Base-by-base conservation (phyloP, 2,113 vertebrate genomes). In the Malurus melanocephalus region DNA sequence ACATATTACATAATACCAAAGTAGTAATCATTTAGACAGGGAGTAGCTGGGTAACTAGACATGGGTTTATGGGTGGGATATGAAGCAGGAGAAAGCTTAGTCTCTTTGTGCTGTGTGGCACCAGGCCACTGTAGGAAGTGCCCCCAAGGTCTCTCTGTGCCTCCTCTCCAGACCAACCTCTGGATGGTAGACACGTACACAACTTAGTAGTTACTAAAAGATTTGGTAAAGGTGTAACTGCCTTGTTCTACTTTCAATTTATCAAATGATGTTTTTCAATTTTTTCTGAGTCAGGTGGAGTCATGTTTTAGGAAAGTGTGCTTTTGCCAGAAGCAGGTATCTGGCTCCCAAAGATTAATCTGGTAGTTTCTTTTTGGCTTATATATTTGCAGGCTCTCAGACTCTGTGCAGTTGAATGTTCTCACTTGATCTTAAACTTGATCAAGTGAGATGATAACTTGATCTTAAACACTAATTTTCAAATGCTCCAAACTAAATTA, bases 151-250 rank as follows among this genome's bases (percentile, higher is more conserved):
- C 7, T 30, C 21, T 45, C 28, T 71, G 3, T 45, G 22, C 28
- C 49, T 26, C 27, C 6, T 15, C 7, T 67, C 16, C 35, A 67
- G 30, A 30, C 10, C 8, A 1, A 51, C 46, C 12, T 61, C 23
- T 61, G 32, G 1, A 4, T 38, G 12, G 14, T 69, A 69, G 11
- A 11, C 1, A 0, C 51, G 35, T 21, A 33, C 7, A 30, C 28
- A 64, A 4, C 12, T 43, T 48, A 53, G 42, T 19, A 55, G 19
- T 72, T 65, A 11, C 22, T 53, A 2, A 61, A 64, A 61, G 17
- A 22, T 85, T 68, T 73, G 33, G 24, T 69, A 35, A 67, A 64
- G 19, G 43, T 4, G 1, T n/a, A 73, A 60, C 27, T 6, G 6
- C 14, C 35, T 45, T 64, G 14, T 74, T 80, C 60, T 69, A 6